Evolutionary conservation across 2,113 vertebrate species (phyloP).

Genomic region (Meles meles): DNA sequence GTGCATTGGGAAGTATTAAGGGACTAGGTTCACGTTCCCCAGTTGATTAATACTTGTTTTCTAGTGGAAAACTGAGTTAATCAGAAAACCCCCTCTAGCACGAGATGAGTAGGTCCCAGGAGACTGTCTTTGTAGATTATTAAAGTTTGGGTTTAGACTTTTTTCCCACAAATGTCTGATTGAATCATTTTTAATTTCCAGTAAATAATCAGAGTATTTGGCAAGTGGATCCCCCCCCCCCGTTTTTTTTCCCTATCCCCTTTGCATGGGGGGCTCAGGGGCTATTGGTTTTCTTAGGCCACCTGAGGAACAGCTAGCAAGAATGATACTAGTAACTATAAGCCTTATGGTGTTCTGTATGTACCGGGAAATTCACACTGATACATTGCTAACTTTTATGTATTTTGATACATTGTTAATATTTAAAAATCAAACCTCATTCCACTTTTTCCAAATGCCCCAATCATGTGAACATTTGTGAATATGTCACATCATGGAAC

Average conservation of each 20-base stretch:
- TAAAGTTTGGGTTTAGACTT: not conserved
- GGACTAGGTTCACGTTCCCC: not conserved
- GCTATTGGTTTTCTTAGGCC: not conserved
- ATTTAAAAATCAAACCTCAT: not conserved
- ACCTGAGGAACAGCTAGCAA: fast-evolving
- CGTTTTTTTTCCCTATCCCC: not conserved
- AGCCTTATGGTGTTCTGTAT: not conserved
- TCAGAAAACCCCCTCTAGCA: not conserved
- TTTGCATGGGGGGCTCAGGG: fast-evolving
- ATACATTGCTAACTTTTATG: too few relatives aligned
- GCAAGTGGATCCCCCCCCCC: too few relatives aligned
- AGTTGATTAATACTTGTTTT: not conserved
- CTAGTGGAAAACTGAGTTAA: not conserved
- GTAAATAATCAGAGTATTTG: not conserved
- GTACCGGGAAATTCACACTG: not conserved
- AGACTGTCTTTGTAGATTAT: not conserved
- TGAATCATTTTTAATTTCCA: not conserved
- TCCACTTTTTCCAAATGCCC: too few relatives aligned
- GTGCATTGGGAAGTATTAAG: not conserved
- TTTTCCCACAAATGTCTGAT: not conserved
- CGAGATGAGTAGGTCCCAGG: not conserved
- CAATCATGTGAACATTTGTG: too few relatives aligned
- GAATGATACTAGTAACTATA: not conserved
- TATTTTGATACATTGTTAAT: not conserved
- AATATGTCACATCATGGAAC: not conserved